These are phyloP conservation scores for Callipepla californica DNA, from an alignment of 2,113 vertebrate species.

Conservation along the genomic window DNA sequence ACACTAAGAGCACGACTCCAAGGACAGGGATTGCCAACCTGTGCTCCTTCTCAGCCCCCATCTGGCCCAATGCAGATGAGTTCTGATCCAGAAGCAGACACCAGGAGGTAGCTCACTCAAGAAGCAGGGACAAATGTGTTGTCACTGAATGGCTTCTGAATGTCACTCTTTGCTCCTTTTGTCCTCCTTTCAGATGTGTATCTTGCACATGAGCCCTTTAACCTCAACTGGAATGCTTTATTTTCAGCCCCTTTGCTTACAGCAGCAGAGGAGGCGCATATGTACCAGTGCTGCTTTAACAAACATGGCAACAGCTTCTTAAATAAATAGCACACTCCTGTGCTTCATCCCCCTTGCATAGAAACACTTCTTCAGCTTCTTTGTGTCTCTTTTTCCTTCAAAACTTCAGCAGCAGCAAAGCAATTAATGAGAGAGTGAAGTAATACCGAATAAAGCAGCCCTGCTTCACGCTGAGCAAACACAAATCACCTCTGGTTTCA, in stretches of 20 bases:
- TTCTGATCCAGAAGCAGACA: neutral
- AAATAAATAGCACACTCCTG: constrained; percentile 27
- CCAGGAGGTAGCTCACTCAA: neutral
- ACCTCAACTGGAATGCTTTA: neutral
- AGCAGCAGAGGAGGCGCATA: neutral
- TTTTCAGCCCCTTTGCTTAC: neutral
- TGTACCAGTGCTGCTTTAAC: neutral
- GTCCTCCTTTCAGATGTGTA: neutral
- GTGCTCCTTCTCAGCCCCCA: neutral
- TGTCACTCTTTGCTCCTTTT: neutral
- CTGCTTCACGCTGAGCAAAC: constrained; percentile 54
- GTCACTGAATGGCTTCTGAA: neutral
- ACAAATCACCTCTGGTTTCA: constrained; percentile 47
- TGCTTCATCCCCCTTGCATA: neutral
- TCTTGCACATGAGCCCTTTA: neutral
- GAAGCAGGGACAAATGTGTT: neutral
- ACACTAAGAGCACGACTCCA: neutral
- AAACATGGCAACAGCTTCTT: constrained; percentile 24
- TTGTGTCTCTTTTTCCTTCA: constrained; percentile 48
- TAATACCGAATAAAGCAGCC: constrained; percentile 37
- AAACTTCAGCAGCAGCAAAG: constrained; percentile 56
- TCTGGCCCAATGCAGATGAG: neutral
- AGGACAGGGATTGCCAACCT: constrained; percentile 2
- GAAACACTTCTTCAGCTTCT: constrained; percentile 58
- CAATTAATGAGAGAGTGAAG: constrained; percentile 42